phyloP scores from a whole-genome alignment of 2,797 vertebrate genomes.

The Mus minutoides region DNA sequence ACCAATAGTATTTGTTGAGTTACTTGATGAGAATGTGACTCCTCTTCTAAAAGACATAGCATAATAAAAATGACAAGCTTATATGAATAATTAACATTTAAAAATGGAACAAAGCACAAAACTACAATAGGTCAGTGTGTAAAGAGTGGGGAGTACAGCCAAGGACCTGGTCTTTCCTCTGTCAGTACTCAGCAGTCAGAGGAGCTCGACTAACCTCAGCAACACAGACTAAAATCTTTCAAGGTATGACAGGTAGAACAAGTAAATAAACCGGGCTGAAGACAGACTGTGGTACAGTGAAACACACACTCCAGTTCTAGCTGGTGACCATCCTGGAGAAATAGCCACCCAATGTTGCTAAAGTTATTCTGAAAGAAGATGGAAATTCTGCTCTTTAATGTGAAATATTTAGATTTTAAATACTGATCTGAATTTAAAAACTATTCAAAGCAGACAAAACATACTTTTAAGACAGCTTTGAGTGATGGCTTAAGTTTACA shows the following conservation, averaged over 20 bases:
- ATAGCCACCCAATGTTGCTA: not conserved
- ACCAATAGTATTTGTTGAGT: not conserved
- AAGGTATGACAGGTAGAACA: not conserved
- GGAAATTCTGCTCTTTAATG: not conserved
- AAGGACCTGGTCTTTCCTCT: not conserved
- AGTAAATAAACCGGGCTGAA: not conserved
- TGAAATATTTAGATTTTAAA: slow-evolving; percentile 45
- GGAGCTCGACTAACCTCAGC: not conserved
- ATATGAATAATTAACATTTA: slow-evolving; percentile 2
- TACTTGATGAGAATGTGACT: not conserved
- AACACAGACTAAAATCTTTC: not conserved
- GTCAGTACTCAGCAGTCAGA: not conserved
- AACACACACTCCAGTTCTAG: not conserved
- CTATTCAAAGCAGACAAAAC: slow-evolving; percentile 3
- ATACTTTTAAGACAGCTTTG: not conserved
- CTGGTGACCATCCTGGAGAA: not conserved
- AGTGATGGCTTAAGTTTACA: not conserved
- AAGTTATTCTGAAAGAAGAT: slow-evolving; percentile 7
- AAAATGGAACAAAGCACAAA: slow-evolving; percentile 12
- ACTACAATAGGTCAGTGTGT: not conserved
- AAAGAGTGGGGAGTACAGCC: not conserved
- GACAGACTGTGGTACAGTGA: not conserved
- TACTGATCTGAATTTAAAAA: not conserved
- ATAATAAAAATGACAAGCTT: not conserved
- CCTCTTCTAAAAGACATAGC: not conserved